Evolutionary conservation across 2,888 invertebrate genomes (phyloP), one percentile per base, ranked within the genome.

Genomic region (Cheilosia soror): DNA sequence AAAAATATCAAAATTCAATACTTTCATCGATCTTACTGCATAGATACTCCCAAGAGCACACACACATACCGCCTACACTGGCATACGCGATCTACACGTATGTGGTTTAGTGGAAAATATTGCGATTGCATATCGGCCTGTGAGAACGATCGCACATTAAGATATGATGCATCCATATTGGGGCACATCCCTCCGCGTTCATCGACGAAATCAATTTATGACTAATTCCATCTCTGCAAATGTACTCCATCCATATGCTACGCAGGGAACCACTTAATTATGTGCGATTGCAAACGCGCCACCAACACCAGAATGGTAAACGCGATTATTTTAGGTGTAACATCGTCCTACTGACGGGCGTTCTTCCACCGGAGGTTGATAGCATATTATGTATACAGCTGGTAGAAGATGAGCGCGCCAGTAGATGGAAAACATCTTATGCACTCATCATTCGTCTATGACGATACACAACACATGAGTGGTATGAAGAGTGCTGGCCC

Each of bases 151-250:
- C 68, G 76, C 71, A 65, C 68, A 85, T 85, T 77, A 85, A 85
- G 85, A 85, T 76, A 81, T 13, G 57, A 49, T 72, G 44, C 81
- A 77, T 85, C 85, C 85, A 81, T 85, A 85, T 85, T 76, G 66
- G 80, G 85, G 60, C 81, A 81, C 71, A 81, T 81, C 81, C 85
- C 80, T 81, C 66, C 37, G 60, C 80, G 76, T 76, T 81, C 72
- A 63, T 81, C 71, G 85, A 81, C 71, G 85, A 81, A 85, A 85
- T 81, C 85, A 85, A 85, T 85, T 85, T 85, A 85, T 85, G 85
- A 85, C 85, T 85, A 85, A 85, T 85, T 85, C 85, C 85, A 85
- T 81, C 85, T 81, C 85, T 85, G 85, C 76, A 73, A 81, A 85
- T 79, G 65, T 55, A 78, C 73, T 53, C 62, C 44, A 73, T 53